These are phyloP conservation scores for Microtus pennsylvanicus DNA, from an alignment of 2,113 vertebrate genomes.

Conservation along the genomic window DNA sequence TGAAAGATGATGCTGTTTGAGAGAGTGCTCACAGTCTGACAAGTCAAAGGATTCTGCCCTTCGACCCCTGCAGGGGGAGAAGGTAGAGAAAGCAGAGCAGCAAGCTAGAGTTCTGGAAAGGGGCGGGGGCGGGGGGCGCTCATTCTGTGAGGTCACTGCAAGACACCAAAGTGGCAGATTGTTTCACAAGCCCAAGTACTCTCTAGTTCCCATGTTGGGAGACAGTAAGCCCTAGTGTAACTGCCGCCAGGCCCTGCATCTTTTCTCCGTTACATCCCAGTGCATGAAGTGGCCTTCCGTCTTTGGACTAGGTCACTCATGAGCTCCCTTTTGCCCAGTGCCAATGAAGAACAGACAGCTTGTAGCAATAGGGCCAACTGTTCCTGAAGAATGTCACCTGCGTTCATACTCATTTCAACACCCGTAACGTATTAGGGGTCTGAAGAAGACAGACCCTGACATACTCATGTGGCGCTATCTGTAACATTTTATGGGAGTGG, in stretches of 20 bases:
- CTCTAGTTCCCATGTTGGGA: neutral
- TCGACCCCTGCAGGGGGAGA: neutral
- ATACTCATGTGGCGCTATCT: neutral
- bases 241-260: neutral
- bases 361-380: too few relatives aligned
- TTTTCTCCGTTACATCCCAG: neutral
- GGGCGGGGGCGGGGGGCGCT: too few relatives aligned
- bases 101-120: neutral
- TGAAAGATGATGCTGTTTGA: neutral
- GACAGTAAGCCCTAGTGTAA: neutral
- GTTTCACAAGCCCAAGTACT: neutral
- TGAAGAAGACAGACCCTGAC: neutral
- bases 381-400: rapidly evolving
- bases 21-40: rapidly evolving
- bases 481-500: neutral
- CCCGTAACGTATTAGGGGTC: neutral
- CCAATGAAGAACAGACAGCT: neutral
- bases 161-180: neutral
- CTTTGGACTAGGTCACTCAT: neutral
- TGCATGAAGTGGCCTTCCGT: neutral
- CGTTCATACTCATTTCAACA: neutral
- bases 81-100: neutral
- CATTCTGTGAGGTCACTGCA: neutral
- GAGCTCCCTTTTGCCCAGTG: neutral
- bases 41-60: rapidly evolving